Base-by-base conservation (phyloP, 2,888 invertebrate genomes). In the Myathropa florea region DNA sequence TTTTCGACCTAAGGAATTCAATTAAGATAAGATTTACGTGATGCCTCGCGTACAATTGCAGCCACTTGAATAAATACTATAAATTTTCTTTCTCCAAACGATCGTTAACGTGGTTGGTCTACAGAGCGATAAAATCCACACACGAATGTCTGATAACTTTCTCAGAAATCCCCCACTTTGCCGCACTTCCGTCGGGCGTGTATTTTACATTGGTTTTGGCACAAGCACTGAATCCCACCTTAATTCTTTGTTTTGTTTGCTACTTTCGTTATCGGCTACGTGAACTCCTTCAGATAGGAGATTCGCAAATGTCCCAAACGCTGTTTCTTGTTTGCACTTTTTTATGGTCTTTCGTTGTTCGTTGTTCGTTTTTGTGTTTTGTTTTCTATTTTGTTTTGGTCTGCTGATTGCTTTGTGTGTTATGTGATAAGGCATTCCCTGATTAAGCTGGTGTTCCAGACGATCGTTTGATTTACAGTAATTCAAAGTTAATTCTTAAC, bases 21-120 rank as follows among this genome's bases (percentile, higher is more conserved):
- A 63, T 77, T 67, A 63, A 77, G 83, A 83, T 83, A 77, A 77
- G 65, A 46, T 46, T 61, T 83, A 83, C 83, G 83, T 83, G 83
- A 65, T 65, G 21, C 33, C 67, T 21, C 70, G 39, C 26, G 39
- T 59, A 67, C 36, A 28, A 59, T 55, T 60, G 14, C 4, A 36
- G 12, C 12, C 76, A 65, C 60, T 76, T 39, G 26, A 75, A 39
- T 30, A 68, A 68, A 81, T 59, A 70, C 46, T 46, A 6, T 18
- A 18, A 1, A 18, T 18, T 21, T 57, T 70, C 23, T 24, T 23
- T 36, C 24, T 39, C 21, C 28, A 61, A 12, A 18, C 7, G 18
- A 36, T 14, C 55, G 21, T 7, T 14, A 36, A 36, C 14, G 24
- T 21, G 61, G 18, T 18, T n/a, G 6, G 24, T 24, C n/a, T 36